phyloP scores from a whole-genome alignment of 2,888 invertebrate genomes.

The Cordilura impudica region DNA sequence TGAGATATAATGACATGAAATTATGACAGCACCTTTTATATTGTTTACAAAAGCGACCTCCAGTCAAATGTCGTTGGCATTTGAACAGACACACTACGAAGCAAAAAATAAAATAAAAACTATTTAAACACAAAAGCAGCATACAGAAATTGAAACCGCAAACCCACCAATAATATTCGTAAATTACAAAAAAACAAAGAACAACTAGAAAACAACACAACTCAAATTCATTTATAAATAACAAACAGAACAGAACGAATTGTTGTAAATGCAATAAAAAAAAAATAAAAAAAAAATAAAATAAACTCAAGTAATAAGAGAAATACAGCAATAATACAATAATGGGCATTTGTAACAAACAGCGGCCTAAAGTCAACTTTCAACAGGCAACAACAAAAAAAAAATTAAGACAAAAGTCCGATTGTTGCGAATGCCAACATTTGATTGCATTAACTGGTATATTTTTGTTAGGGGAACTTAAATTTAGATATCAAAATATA shows the following conservation, averaged over 20 bases:
- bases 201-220: slow-evolving; percentile 17
- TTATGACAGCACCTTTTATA: slow-evolving; percentile 62
- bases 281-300: neutral
- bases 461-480: no score
- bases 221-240: slow-evolving; percentile 53
- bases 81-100: neutral
- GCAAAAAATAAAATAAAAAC: neutral
- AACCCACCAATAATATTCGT: slow-evolving; percentile 13
- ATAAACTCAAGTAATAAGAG: neutral
- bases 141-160: slow-evolving; percentile 29
- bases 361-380: slow-evolving; percentile 41
- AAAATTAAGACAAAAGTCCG: neutral
- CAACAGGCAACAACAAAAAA: slow-evolving; percentile 18
- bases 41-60: slow-evolving; percentile 57
- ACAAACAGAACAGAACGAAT: slow-evolving; percentile 62
- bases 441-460: no score
- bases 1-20: slow-evolving; percentile 56
- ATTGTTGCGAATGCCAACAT: no score
- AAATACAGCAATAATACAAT: slow-evolving; percentile 2
- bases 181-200: neutral
- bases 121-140: neutral
- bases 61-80: slow-evolving; percentile 61
- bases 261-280: slow-evolving; percentile 44
- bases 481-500: no score
- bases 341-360: slow-evolving; percentile 4